Base-by-base conservation (phyloP, 2,888 invertebrate species). In the Drosophila niveifrons region DNA sequence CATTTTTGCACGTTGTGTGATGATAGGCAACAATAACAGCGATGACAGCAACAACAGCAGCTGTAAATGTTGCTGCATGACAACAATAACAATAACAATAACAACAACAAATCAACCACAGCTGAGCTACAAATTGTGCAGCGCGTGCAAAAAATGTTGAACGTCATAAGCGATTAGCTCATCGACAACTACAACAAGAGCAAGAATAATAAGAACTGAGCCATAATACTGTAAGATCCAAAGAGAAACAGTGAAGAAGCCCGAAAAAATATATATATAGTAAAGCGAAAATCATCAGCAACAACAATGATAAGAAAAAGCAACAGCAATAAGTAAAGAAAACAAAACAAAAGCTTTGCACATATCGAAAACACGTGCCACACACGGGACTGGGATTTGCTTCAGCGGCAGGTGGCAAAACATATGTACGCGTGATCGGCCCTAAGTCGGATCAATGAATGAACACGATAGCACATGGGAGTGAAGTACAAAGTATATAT, bases 371-470 rank as follows among this genome's bases (percentile, higher is more conserved):
- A 57, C 84, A 84, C 84, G 84, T 84, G 84, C 84, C 84, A 55
- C 52, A 59, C 52, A 74, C 58, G 52, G 41, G 48, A 48, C 66
- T 4, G 47, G 28, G 29, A 57, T 23, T 23, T 23, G 23, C 23
- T 13, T n/a, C 39, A 51, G 43, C 51, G 78, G 64, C 82, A 88
- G 86, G 80, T 80, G 82, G 36, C 75, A 55, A 82, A 83, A 85
- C 79, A 75, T 75, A 79, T 79, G 76, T 75, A 81, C 73, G 84
- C 89, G 89, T 89, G 85, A 85, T 85, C 81, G 78, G 66, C 66
- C 75, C 78, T 71, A 80, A 82, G 77, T 80, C 88, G 74, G 87
- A 89, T 85, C 89, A 74, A 82, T 82, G 80, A 89, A 87, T 87
- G 87, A 82, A 80, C 72, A 57, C 64, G 82, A 88, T 81, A 72